Evolutionary conservation across 2,888 invertebrate genomes (phyloP).

Genomic region (Dasysyrphus albostriatus): DNA sequence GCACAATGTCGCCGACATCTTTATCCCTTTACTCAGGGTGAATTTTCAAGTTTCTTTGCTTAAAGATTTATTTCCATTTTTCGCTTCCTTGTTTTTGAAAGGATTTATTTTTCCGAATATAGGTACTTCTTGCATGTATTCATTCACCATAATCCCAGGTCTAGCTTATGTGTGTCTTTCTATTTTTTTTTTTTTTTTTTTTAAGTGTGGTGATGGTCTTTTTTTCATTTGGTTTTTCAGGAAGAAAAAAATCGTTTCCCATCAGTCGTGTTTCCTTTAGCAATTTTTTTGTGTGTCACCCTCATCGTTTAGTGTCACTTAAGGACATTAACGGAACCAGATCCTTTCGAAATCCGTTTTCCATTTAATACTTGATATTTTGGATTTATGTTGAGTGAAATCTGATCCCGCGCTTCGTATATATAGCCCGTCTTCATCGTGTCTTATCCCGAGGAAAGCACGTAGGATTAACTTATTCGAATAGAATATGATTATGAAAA

Average conservation of each 20-base stretch:
- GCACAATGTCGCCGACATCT: slow-evolving; percentile 46
- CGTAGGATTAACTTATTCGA: slow-evolving; percentile 57
- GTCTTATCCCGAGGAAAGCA: slow-evolving; percentile 14
- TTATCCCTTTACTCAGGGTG: slow-evolving; percentile 51
- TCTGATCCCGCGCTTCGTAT: slow-evolving; percentile 62
- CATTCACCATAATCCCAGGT: slow-evolving; percentile 65
- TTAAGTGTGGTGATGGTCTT: slow-evolving; percentile 1
- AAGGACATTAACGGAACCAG: slow-evolving; percentile 73
- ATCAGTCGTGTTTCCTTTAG: slow-evolving; percentile 59
- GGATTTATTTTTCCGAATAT: slow-evolving; percentile 47
- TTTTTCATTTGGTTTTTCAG: slow-evolving; percentile 15
- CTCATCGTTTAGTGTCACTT: slow-evolving; percentile 75
- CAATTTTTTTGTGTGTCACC: slow-evolving; percentile 55
- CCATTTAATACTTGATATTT: slow-evolving; percentile 60
- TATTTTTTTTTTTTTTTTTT: slow-evolving; percentile 8
- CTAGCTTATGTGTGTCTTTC: slow-evolving; percentile 66
- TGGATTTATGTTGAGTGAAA: slow-evolving; percentile 65
- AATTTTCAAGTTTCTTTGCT: slow-evolving; percentile 58
- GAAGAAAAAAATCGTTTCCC: slow-evolving; percentile 36
- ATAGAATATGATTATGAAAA: slow-evolving; percentile 58
- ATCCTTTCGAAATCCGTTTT: slow-evolving; percentile 65
- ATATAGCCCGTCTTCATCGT: slow-evolving; percentile 24
- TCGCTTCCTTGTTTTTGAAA: slow-evolving; percentile 68
- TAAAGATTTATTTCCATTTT: slow-evolving; percentile 68
- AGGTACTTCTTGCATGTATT: slow-evolving; percentile 58